Base-by-base conservation (phyloP, 2,113 vertebrate genomes). In the Thamnophis sirtalis region DNA sequence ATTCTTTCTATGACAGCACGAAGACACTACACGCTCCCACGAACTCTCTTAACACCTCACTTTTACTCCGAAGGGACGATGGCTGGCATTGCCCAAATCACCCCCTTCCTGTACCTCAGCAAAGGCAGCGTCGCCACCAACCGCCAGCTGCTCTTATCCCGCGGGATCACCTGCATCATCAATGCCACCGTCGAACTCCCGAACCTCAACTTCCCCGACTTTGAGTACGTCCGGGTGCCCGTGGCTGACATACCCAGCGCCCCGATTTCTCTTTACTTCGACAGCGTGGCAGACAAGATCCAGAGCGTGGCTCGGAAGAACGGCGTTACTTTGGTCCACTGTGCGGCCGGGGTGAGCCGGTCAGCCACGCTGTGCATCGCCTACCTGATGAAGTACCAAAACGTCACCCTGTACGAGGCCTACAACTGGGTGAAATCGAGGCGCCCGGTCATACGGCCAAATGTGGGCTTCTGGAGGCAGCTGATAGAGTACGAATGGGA, bases 371-470 rank as follows among this genome's bases (percentile, higher is more conserved):
- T 99, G 94, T 99, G 99, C 96, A 98, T 99, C 38, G 99, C 99
- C 4, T 99, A 99, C 97, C 98, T 99, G 97, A 99, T 99, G 99
- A 99, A 99, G 93, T 98, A 98, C 96, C 98, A 99, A 96, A 98
- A 98, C 0, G 98, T 99, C 90, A 98, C 98, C 89, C 98, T 99
- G 95, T 97, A 98, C 0, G 99, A 99, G 96, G 99, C 99, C 0
- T 99, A 99, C 93, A 98, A 98, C 97, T 99, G 99, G 99, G 98
- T 99, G 92, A 99, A 99, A 93, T 97, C 98, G 4, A 97, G 98
- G 19, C 98, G 99, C 87, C 99, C 99, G 0, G 97, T 99, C 94
- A 99, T 99, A 88, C 97, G 98, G 94, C 99, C 99, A 96, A 99
- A 99, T 2, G 98, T 99, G 3, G 99, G 99, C 94, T 99, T 99